Base-by-base conservation (phyloP, 2,888 invertebrate species). In the Ephialtes manifestator region DNA sequence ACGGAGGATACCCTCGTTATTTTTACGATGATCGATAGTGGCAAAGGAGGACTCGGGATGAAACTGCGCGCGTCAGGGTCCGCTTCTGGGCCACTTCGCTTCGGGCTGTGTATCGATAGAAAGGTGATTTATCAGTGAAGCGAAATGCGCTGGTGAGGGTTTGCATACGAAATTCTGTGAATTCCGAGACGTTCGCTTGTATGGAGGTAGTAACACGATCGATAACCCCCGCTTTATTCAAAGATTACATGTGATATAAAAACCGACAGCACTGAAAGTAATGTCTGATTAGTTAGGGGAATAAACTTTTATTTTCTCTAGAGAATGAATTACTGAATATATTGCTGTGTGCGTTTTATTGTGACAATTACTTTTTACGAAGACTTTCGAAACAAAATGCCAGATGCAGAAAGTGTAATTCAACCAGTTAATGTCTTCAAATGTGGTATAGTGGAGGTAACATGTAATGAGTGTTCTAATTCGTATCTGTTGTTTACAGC, bases 41-140 rank as follows among this genome's bases (percentile, higher is more conserved):
- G 72, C 71, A 70, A 81, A 74, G 58, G 43, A 67, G 63, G 63
- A 78, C 75, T 75, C 51, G 78, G 65, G 72, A 75, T 51, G 75
- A 81, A 82, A 85, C 71, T 75, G 75, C 79, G 24, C 79, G 35
- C n/a, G 43, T 82, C 75, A 65, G 65, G 43, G 65, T 72, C 74
- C 43, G 75, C n/a, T 13, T 10, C n/a, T 58, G 24, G 75, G 85
- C 82, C 68, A 85, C 85, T 85, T 80, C 67, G 68, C 63, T 78
- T 55, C 68, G 67, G 43, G 71, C 72, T 72, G 65, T 85, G 78
- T 82, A 88, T 87, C 79, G 87, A 88, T 87, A 70, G 81, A 78
- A 78, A 83, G 85, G 84, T 88, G 87, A 89, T 90, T 89, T 87
- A 89, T 89, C 90, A 89, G 78, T 71, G 65, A 55, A 55, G 77